A percentile compares a stretch with the other conserved stretches of the same genome.
Evolutionary conservation across 2,797 vertebrate species (phyloP).

Genomic region (Epinephelus awoara): DNA sequence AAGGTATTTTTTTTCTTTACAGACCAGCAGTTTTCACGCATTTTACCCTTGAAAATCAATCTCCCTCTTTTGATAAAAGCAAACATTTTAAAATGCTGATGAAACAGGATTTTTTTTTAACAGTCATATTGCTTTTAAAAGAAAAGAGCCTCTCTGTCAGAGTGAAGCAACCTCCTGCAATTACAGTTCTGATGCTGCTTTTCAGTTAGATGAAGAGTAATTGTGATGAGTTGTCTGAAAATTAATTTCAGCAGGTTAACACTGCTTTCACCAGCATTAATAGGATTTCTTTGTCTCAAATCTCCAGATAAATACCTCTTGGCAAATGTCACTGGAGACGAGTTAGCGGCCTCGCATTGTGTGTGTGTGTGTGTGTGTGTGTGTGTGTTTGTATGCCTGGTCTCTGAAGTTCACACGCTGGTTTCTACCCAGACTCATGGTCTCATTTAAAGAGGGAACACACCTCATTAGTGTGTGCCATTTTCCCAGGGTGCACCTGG

Average conservation of each 20-base stretch:
- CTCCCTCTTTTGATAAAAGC: conserved; percentile 53
- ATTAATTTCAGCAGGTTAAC: conserved; percentile 37
- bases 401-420: conserved; percentile 66
- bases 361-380: conserved; percentile 9
- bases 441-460: conserved; percentile 75
- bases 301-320: conserved; percentile 16
- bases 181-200: conserved; percentile 24
- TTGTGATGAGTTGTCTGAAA: conserved; percentile 40
- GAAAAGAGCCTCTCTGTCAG: conserved; percentile 20
- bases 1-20: conserved; percentile 18
- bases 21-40: conserved; percentile 45
- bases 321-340: conserved; percentile 25
- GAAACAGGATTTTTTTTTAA: conserved; percentile 21
- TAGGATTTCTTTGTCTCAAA: conserved; percentile 34
- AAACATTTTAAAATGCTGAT: conserved; percentile 67
- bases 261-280: conserved; percentile 4
- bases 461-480: conserved; percentile 81
- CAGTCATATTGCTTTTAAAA: neutral
- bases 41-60: conserved; percentile 62
- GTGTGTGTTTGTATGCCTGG: conserved; percentile 21
- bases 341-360: conserved; percentile 15
- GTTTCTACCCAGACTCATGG: conserved; percentile 63
- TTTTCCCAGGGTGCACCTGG: conserved; percentile 79
- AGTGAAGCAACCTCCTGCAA: conserved; percentile 13
- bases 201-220: conserved; percentile 4